Base-by-base conservation (phyloP, 2,797 vertebrate genomes). In the Hozukius guyotensis region DNA sequence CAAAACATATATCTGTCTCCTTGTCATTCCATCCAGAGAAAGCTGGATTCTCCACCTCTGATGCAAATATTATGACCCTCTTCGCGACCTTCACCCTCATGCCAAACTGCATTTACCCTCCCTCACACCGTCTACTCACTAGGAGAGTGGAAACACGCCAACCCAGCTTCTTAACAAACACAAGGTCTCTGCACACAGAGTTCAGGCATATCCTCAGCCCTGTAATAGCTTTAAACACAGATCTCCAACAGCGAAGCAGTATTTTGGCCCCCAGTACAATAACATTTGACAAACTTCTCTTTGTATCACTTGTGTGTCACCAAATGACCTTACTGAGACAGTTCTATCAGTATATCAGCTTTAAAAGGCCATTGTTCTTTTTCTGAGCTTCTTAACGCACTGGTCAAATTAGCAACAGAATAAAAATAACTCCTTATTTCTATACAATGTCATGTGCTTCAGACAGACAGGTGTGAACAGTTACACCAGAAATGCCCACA, bases 121-220 rank as follows among this genome's bases (percentile, higher is more conserved):
- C 24, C 29, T 68, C 65, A 52, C 29, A 22, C 25, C 25, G 25
- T 27, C 25, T 27, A 27, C 25, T 27, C 25, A 27, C 25, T 27
- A 53, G 13, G 42, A 27, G 53, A 25, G 59, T 3, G 57, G 69
- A 63, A 80, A 76, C 64, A 59, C 49, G 34, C 67, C 75, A 20
- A 78, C 67, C 49, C 66, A 46, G 61, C 29, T 31, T 49, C 20
- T 36, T 24, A 8, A 60, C 31, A 38, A 77, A 74, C 56, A 80
- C 20, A 27, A 27, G 25, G 25, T 27, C 25, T 27, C 25, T 34
- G 32, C 32, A 71, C 57, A 81, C 20, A 6, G 34, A 65, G 74
- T 49, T 2, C 29, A 36, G 31, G 18, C 69, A 60, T 22, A 4
- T 14, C 32, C 25, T 53, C 69, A 20, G 16, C 8, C 9, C 2